Base-by-base conservation (phyloP, 2,113 vertebrate species). In the Dromaius novaehollandiae region DNA sequence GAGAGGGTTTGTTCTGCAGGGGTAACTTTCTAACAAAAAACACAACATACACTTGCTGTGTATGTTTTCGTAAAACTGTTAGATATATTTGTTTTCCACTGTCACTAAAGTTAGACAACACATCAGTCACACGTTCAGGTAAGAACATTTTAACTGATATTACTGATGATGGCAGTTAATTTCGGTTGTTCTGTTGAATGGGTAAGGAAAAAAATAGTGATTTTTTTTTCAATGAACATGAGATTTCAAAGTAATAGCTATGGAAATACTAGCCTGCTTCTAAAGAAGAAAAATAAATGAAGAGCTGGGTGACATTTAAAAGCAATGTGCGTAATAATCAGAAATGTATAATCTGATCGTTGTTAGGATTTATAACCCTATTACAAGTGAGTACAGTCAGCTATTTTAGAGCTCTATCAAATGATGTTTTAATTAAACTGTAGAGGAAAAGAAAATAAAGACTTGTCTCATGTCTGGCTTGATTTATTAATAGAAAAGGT, bases 371-470 rank as follows among this genome's bases (percentile, higher is more conserved):
- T 97, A 95, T 89, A 82, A 84, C 88, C 82, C 91, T 77, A 91
- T 92, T 97, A 95, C 58, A 89, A 92, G 70, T 91, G 83, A 91
- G 34, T 95, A 94, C 48, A 89, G 77, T 95, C 74, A 92, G 77
- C 64, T 89, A 46, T 94, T 96, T 87, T 90, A 82, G 88, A 90
- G 81, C 79, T 80, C 78, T 87, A 30, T 95, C 92, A 95, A 92
- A 87, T 0, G 5, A 92, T 93, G 88, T 89, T 95, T 84, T 95
- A 94, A 97, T 93, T 97, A 96, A 95, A 82, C 44, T 79, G 68
- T 63, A 40, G 60, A 93, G 61, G 85, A 78, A 93, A 96, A 90
- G 92, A 96, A 95, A 96, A 93, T 88, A 97, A 86, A 94, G 94
- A 69, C 94, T 96, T 97, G 94, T 95, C 73, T 93, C 28, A 16